phyloP scores from a whole-genome alignment of 2,888 invertebrate species.

The Sylvicola fuscatus region DNA sequence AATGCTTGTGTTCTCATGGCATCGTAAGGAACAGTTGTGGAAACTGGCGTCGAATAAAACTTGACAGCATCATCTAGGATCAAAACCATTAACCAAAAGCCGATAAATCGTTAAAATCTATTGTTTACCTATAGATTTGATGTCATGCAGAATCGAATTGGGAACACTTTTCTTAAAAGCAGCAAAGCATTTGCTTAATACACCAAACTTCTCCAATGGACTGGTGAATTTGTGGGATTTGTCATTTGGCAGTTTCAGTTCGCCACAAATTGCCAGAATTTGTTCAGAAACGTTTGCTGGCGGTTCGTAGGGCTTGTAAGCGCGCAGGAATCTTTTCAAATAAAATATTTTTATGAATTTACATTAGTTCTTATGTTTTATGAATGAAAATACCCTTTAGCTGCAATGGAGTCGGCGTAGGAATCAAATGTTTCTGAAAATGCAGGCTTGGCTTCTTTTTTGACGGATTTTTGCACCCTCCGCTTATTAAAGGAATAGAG shows the following conservation, averaged over 20 bases:
- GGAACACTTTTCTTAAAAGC: slow-evolving; percentile 61
- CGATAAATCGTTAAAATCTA: background rate
- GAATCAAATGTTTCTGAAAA: slow-evolving; percentile 27
- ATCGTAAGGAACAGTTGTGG: slow-evolving; percentile 51
- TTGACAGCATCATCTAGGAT: slow-evolving; percentile 39
- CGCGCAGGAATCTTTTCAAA: slow-evolving; percentile 51
- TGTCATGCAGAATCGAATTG: slow-evolving; percentile 56
- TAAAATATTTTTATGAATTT: slow-evolving; percentile 5
- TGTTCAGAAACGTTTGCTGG: slow-evolving; percentile 38
- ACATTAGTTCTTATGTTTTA: background rate
- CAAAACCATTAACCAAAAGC: background rate
- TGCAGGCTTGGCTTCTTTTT: slow-evolving; percentile 23
- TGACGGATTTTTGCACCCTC: slow-evolving; percentile 8
- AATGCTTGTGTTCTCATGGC: slow-evolving; percentile 38
- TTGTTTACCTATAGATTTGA: slow-evolving; percentile 45
- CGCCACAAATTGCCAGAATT: slow-evolving; percentile 37
- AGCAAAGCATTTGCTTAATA: slow-evolving; percentile 46
- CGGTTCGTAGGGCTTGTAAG: slow-evolving; percentile 54
- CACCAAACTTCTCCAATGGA: slow-evolving; percentile 33
- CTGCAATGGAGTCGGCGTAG: slow-evolving; percentile 39
- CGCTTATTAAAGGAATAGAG: no score
- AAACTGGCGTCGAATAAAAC: slow-evolving; percentile 54
- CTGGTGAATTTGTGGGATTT: slow-evolving; percentile 12
- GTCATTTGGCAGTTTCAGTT: slow-evolving; percentile 24
- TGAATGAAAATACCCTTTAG: slow-evolving; percentile 36